These are phyloP conservation scores for Lordiphosa collinella DNA, from an alignment of 1,140 invertebrate species.

Conservation along the genomic window DNA sequence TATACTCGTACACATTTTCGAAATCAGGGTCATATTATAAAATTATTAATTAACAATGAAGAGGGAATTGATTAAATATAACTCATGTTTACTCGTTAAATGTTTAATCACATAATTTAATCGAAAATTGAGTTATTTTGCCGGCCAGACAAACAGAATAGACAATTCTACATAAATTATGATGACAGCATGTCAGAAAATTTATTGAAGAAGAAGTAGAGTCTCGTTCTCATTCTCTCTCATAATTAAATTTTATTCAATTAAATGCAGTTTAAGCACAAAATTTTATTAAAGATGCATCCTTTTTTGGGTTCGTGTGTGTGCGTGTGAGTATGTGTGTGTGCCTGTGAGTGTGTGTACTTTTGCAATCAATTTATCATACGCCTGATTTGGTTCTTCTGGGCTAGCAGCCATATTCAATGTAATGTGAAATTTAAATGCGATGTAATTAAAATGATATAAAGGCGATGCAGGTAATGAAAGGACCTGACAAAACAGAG, in stretches of 20 bases:
- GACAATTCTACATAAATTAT: too few relatives aligned
- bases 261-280: constrained; percentile 19
- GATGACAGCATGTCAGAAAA: too few relatives aligned
- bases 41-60: too few relatives aligned
- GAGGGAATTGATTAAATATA: too few relatives aligned
- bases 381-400: constrained; percentile 33
- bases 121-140: too few relatives aligned
- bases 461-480: constrained; percentile 6
- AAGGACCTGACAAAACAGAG: neutral
- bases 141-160: too few relatives aligned
- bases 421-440: constrained; percentile 27
- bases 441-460: constrained; percentile 39
- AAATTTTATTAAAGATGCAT: neutral
- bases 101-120: too few relatives aligned
- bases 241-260: constrained; percentile 41
- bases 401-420: constrained; percentile 1
- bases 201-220: too few relatives aligned
- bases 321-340: neutral
- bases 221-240: constrained; percentile 22
- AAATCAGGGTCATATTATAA: too few relatives aligned
- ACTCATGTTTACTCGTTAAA: too few relatives aligned
- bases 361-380: constrained; percentile 37
- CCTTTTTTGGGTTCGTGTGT: neutral
- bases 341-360: constrained; percentile 15
- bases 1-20: too few relatives aligned